Conservation (phyloP, 2,888 invertebrate species). For the Stenichneumon culpator region DNA sequence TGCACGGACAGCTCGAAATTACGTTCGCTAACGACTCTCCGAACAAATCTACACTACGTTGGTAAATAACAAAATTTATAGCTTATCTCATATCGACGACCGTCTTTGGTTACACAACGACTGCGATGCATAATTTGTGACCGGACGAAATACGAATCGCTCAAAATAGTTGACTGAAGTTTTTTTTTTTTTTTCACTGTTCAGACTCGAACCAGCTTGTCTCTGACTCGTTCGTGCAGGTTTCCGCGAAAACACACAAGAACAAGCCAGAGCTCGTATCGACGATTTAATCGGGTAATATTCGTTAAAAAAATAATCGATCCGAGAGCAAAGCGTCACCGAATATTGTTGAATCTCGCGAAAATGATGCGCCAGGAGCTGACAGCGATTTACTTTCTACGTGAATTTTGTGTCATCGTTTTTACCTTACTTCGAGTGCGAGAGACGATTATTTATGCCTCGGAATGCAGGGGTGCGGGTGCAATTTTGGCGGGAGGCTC, state of each 20-base stretch:
- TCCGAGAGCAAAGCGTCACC: not conserved
- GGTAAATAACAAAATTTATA: not conserved
- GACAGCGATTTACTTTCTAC: not conserved
- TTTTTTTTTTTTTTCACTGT: not conserved
- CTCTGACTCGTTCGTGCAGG: not conserved
- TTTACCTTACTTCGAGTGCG: conserved; percentile 5
- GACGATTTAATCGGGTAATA: not conserved
- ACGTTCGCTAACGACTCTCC: not conserved
- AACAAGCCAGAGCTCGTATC: not conserved
- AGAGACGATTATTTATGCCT: conserved; percentile 64
- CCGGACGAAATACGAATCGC: not conserved
- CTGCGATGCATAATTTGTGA: not conserved
- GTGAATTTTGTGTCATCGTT: conserved; percentile 9
- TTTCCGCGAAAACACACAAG: not conserved
- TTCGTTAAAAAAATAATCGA: not conserved
- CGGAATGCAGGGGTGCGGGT: conserved; percentile 65
- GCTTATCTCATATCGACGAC: not conserved
- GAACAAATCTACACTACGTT: not conserved
- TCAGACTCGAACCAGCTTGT: not conserved
- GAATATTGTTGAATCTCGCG: not conserved
- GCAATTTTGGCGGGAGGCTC: conserved; percentile 73
- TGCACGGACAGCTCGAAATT: not conserved
- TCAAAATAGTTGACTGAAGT: not conserved
- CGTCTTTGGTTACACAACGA: not conserved
- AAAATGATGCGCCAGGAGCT: not conserved